Evolutionary conservation across 2,888 invertebrate species (phyloP), one percentile per base, ranked within the genome.

Genomic region (Lithophane socia): DNA sequence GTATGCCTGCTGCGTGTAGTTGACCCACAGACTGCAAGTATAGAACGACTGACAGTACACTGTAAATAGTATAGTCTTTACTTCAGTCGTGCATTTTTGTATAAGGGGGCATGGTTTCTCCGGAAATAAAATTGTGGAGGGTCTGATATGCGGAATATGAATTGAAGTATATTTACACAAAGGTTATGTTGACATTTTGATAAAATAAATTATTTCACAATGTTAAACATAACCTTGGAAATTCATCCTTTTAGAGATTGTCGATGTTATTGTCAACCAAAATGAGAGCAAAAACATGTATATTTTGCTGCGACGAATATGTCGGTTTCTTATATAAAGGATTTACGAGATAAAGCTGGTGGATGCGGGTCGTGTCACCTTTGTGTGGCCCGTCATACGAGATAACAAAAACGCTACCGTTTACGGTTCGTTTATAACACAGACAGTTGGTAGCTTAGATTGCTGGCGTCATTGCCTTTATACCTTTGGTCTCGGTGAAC

Each of bases 291-390:
- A 29, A 70, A 56, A 54, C 16, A 60, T 42, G 8, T 68, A 13
- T 64, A 63, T 74, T 69, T 60, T 66, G 42, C 69, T 16, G 7
- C n/a, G n/a, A 49, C 18, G 47, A 64, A 44, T 54, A 68, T 44
- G 49, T 61, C 49, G 10, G 61, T 54, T 73, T 69, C 71, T 69
- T 77, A 37, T 72, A 54, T 3, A 80, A 86, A 73, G 73, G 76
- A 70, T 86, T 84, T 77, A 58, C 42, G 73, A 66, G 75, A 77
- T 79, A 73, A 84, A 75, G 42, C 29, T 70, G 42, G 9, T 68
- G n/a, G 74, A 79, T 86, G 79, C 64, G 78, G 78, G 76, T 68
- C 60, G 54, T 49, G 64, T 52, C 66, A 79, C 61, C 68, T 84
- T 79, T 79, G 79, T 73, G 75, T 63, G 64, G 64, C 44, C 56